Evolutionary conservation across 2,113 vertebrate genomes (phyloP), one percentile per base, ranked within the genome.

Genomic region (Perca schrenkii): DNA sequence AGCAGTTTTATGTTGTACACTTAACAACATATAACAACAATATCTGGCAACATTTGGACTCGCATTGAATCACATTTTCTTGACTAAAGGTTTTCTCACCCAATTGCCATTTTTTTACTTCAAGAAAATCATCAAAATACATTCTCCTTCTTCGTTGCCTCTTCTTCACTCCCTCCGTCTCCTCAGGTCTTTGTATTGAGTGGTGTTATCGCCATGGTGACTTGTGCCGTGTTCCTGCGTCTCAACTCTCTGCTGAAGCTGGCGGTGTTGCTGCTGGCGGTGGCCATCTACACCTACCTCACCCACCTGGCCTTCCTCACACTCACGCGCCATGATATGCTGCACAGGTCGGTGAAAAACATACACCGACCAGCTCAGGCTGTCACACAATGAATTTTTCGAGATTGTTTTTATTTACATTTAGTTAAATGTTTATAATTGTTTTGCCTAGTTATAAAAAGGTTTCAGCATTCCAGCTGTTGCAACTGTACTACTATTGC

Each of bases 171-270:
- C 12, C 12, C 14, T 34, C 43, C 8, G 3, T 15, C 10, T 19
- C 12, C 54, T 56, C 75, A 99, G 97, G 96, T 98, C 91, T 99
- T 99, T 12, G 95, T 98, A 84, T 94, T 98, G 92, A 98, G 97
- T 1, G 96, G 96, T 1, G 97, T 99, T 53, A 91, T 99, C 82
- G 97, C 98, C 81, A 99, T 99, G 98, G 98, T 99, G 89, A 99
- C 98, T 8, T 99, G 98, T 84, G 98, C 98, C 0, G 98, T 99
- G 1, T 99, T 99, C 80, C 95, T 99, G 64, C 96, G 97, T 25
- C 95, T 98, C 8, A 99, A 98, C 94, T 99, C 97, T 0, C 95
- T 98, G 79, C 93, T 99, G 90, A 99, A 99, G 95, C 92, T 99
- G 91, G 96, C 97, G 0, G 96, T 97, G 56, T 93, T 99, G 72